Base-by-base conservation (phyloP, 1,140 invertebrate species). In the Propsilocerus akamusi region DNA sequence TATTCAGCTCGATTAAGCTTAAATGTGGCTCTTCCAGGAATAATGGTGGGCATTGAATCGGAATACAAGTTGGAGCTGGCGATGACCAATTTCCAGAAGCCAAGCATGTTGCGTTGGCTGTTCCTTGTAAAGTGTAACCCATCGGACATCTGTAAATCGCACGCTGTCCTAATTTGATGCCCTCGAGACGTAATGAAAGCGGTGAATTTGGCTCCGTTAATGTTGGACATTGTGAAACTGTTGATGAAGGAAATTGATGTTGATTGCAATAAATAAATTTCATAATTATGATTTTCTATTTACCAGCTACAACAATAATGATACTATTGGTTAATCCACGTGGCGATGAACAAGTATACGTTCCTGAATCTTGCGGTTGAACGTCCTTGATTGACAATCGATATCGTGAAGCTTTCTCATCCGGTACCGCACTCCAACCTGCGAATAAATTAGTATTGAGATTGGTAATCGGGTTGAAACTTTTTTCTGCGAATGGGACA, bases 301-400 rank as follows among this genome's bases (percentile, higher is more conserved):
- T 71, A 86, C 83, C 85, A 69, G 80, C 75, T 59, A 90, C 81
- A 64, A 77, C 74, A 52, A 92, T 72, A 49, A 69, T 68, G 54
- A 92, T 77, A 41, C 81, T 84, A 67, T 93, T 88, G 22, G 80
- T 84, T 46, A 81, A 72, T 34, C 86, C 86, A 46, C 74, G 68
- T 0, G 85, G 86, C 0, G 86, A 80, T 2, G 83, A 76, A 61
- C 87, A 92, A 1, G 86, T 89, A 61, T 83, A 90, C 37, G 78
- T 74, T 11, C 86, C 87, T 7, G 82, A 82, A 65, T 91, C 86
- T 17, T 83, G 78, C 8, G 75, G 68, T 58, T 86, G 84, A 37
- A 83, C 81, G 59, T 87, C 86, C 63, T 80, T 83, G 60, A 91
- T 80, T 53, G 81, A 85, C 48, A 91, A 66, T 26, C 86, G 73